phyloP scores from a whole-genome alignment of 2,113 vertebrate species.

The Thalassarche chlororhynchos region DNA sequence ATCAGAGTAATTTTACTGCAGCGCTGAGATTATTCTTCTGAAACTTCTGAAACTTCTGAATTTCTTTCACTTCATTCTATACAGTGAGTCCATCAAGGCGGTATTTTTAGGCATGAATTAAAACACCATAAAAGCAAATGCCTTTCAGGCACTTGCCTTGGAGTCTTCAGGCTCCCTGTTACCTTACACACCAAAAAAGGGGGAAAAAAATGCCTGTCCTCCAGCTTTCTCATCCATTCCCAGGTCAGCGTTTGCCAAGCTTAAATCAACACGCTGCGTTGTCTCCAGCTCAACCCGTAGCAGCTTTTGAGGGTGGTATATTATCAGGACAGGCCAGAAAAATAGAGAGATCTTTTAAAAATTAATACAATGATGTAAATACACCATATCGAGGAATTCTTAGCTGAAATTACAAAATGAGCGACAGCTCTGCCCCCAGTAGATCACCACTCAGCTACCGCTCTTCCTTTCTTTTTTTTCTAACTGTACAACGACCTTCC shows the following conservation, averaged over 20 bases:
- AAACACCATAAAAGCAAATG: accelerated
- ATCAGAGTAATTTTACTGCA: neutral
- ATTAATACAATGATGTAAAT: neutral
- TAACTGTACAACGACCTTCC: neutral
- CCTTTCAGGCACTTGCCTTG: neutral
- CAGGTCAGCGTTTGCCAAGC: neutral
- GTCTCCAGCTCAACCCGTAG: neutral
- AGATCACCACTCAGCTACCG: neutral
- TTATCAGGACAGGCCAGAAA: neutral
- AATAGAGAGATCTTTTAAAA: neutral
- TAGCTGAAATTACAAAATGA: neutral
- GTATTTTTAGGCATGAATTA: neutral
- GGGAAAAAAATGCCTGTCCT: accelerated
- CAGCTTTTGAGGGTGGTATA: neutral
- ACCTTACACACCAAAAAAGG: neutral
- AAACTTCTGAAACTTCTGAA: neutral
- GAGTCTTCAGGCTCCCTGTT: neutral
- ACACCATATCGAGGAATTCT: neutral
- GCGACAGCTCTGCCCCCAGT: neutral
- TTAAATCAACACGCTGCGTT: neutral
- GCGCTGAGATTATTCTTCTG: neutral
- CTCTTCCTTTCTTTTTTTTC: neutral
- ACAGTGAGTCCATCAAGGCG: accelerated
- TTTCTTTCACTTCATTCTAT: neutral
- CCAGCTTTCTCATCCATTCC: neutral